Evolutionary conservation across 1,140 invertebrate genomes (phyloP).

Genomic region (Saccostrea cuccullata): DNA sequence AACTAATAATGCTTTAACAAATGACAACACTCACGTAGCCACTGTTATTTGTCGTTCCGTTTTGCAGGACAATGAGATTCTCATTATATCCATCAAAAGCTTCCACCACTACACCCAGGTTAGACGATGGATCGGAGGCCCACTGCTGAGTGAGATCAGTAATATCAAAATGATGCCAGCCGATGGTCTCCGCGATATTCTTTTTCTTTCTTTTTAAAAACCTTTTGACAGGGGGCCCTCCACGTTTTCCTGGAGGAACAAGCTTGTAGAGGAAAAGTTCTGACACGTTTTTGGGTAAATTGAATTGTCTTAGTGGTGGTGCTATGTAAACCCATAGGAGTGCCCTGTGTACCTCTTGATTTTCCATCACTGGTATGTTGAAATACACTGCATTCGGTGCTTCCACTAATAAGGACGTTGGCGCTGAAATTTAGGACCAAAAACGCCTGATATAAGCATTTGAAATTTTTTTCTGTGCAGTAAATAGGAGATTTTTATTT

Average conservation of each 20-base stretch:
- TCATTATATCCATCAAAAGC: constrained; percentile 40
- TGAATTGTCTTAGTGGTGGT: constrained; percentile 28
- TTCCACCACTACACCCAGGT: constrained; percentile 52
- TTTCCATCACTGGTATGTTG: constrained; percentile 20
- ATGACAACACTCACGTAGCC: constrained; percentile 48
- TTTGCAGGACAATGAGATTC: constrained; percentile 44
- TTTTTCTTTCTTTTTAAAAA: constrained; percentile 38
- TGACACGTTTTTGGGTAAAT: constrained; percentile 42
- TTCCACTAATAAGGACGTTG: constrained; percentile 9
- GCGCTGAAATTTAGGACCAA: constrained; percentile 32
- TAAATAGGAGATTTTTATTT: too few species aligned
- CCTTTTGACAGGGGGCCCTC: constrained; percentile 26
- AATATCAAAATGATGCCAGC: constrained; percentile 55
- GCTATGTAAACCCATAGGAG: constrained; percentile 52
- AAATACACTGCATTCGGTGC: constrained; percentile 47
- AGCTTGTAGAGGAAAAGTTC: constrained; percentile 49
- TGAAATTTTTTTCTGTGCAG: too few species aligned
- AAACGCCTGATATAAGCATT: too few species aligned
- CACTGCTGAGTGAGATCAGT: constrained; percentile 38
- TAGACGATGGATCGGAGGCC: constrained; percentile 38
- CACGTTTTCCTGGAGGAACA: constrained; percentile 21
- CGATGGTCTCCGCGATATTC: not conserved
- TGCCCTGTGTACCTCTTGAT: constrained; percentile 24
- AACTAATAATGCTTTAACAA: too few species aligned
- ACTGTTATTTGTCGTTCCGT: constrained; percentile 1